phyloP scores from a whole-genome alignment of 2,888 invertebrate species.

The Thalpophila matura region DNA sequence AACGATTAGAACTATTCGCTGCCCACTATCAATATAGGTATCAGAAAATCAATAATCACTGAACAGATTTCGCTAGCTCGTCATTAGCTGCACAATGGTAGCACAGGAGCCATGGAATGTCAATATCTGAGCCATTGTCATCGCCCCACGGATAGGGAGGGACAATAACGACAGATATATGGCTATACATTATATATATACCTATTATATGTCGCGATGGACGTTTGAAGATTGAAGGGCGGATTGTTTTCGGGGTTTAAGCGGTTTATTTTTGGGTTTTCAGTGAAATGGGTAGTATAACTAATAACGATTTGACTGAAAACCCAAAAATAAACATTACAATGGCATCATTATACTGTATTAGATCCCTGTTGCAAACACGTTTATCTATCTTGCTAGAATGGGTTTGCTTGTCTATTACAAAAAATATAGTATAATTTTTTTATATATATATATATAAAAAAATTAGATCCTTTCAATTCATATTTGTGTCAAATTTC shows the following conservation, averaged over 20 bases:
- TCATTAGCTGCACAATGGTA: conserved; percentile 85
- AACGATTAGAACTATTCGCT: conserved; percentile 41
- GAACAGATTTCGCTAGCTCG: conserved; percentile 81
- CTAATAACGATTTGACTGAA: too few relatives aligned
- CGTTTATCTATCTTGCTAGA: too few relatives aligned
- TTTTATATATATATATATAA: too few relatives aligned
- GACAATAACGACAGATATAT: conserved; percentile 63
- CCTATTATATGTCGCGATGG: conserved; percentile 18
- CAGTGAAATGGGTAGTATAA: background rate
- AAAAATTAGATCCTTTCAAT: too few relatives aligned
- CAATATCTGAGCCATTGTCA: conserved; percentile 84
- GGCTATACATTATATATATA: background rate
- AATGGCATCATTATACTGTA: too few relatives aligned
- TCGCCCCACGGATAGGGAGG: conserved; percentile 62
- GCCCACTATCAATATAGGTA: conserved; percentile 54
- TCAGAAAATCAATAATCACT: conserved; percentile 74
- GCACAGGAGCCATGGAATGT: conserved; percentile 81
- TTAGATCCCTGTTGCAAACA: too few relatives aligned
- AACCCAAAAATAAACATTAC: too few relatives aligned
- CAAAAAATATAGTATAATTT: too few relatives aligned
- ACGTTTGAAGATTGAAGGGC: conserved; percentile 15
- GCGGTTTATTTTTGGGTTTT: background rate
- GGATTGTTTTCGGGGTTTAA: conserved; percentile 13
- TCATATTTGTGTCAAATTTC: too few relatives aligned
- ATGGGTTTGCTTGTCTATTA: too few relatives aligned